Percentiles rank a stretch among this genome's conserved stretches.
phyloP scores from a whole-genome alignment of 2,797 vertebrate species.

The Moxostoma hubbsi region DNA sequence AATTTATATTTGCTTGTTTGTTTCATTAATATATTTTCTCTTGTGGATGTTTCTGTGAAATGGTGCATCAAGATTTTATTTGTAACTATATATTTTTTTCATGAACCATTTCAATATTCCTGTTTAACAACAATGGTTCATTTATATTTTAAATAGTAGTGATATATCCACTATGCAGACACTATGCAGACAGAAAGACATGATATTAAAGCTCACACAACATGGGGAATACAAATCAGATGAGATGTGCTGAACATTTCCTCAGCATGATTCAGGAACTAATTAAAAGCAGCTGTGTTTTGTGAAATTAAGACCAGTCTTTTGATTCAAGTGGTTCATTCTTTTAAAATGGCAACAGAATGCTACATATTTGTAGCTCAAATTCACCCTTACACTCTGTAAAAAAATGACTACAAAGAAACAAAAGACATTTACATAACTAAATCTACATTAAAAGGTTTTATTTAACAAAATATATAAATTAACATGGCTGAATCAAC shows the following conservation, averaged over 20 bases:
- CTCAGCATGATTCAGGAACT: conserved; percentile 60
- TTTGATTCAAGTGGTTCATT: conserved; percentile 23
- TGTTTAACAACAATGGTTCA: conserved; percentile 78
- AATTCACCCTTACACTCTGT: neutral
- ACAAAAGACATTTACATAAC: neutral
- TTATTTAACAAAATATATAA: too few species aligned
- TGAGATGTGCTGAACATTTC: conserved; percentile 61
- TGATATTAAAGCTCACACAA: conserved; percentile 57
- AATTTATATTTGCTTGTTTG: conserved; percentile 79
- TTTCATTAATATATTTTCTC: conserved; percentile 82
- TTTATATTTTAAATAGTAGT: conserved; percentile 81
- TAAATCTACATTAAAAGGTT: too few species aligned
- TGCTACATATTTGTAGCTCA: neutral
- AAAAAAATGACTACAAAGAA: too few species aligned
- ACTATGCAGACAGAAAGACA: conserved; percentile 66
- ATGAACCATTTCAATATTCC: conserved; percentile 82
- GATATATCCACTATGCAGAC: conserved; percentile 75
- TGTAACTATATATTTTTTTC: conserved; percentile 80
- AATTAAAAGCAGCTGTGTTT: conserved; percentile 62
- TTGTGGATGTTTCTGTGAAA: conserved; percentile 82
- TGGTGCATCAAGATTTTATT: conserved; percentile 81
- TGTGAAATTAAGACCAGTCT: conserved; percentile 52
- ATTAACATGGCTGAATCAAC: too few species aligned
- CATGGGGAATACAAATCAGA: conserved; percentile 40
- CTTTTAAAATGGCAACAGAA: neutral